These are phyloP conservation scores for Psammodynastes pulverulentus DNA, from an alignment of 2,113 vertebrate genomes.

Conservation along the genomic window DNA sequence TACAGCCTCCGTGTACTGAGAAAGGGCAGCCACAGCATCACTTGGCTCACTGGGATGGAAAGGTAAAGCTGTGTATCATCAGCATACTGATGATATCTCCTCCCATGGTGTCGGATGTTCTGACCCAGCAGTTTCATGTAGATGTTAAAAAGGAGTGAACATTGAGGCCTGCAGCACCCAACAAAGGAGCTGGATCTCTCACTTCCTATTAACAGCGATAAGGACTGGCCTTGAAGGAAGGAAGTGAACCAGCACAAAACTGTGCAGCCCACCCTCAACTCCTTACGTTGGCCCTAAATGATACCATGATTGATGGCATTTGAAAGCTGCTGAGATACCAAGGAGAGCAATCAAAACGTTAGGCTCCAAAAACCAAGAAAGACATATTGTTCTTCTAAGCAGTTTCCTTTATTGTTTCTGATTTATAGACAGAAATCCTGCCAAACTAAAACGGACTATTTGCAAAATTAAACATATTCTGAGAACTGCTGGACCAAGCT, in stretches of 20 bases:
- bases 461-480: background rate
- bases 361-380: background rate
- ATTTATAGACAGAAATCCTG: background rate
- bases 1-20: background rate
- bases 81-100: background rate
- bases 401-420: background rate
- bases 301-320: background rate
- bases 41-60: background rate
- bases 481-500: no score
- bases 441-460: background rate
- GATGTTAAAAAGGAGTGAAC: background rate
- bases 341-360: background rate
- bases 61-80: background rate
- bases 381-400: background rate
- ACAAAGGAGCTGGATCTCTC: background rate
- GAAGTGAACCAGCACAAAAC: background rate
- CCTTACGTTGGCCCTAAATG: background rate
- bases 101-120: background rate
- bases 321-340: background rate
- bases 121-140: background rate
- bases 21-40: background rate
- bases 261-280: background rate
- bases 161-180: background rate
- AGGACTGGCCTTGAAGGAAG: background rate
- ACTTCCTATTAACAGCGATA: background rate